phyloP scores from a whole-genome alignment of 2,797 vertebrate genomes.

The Apogon hyalosoma region DNA sequence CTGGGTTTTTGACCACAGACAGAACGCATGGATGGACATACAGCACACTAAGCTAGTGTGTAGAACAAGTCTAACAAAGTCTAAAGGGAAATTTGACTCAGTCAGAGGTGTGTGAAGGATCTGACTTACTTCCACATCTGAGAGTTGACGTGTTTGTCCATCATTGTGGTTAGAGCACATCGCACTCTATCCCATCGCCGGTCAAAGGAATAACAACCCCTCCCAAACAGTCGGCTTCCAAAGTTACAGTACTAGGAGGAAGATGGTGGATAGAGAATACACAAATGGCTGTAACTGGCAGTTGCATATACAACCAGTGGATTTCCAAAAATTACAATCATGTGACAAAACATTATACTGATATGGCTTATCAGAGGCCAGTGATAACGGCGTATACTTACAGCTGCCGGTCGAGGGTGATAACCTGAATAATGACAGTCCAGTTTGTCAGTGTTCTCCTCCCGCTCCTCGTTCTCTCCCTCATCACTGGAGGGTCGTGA shows the following conservation, averaged over 20 bases:
- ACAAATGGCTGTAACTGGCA: neutral
- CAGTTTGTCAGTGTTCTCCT: constrained; percentile 95
- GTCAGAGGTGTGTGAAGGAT: neutral
- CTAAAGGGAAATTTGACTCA: no score
- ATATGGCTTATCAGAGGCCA: neutral
- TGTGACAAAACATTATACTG: neutral
- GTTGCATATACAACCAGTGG: no score
- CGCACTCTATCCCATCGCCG: constrained; percentile 95
- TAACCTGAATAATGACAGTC: constrained; percentile 99
- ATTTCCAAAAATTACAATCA: neutral
- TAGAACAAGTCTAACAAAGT: no score
- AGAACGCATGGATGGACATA: no score
- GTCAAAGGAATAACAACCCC: constrained; percentile 95
- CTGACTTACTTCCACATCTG: constrained; percentile 97
- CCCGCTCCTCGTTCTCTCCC: constrained; percentile 96
- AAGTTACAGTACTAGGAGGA: constrained; percentile 94
- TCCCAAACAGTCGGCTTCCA: constrained; percentile 95
- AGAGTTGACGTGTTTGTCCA: constrained; percentile 97
- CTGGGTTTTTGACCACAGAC: no score
- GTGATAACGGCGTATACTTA: constrained; percentile 77
- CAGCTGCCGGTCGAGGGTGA: constrained; percentile 98
- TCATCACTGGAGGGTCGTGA: constrained; percentile 96
- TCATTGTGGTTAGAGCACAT: constrained; percentile 93
- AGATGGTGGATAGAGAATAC: neutral
- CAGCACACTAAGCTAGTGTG: no score